phyloP scores from a whole-genome alignment of 1,140 invertebrate species.

The Diabrotica virgifera region DNA sequence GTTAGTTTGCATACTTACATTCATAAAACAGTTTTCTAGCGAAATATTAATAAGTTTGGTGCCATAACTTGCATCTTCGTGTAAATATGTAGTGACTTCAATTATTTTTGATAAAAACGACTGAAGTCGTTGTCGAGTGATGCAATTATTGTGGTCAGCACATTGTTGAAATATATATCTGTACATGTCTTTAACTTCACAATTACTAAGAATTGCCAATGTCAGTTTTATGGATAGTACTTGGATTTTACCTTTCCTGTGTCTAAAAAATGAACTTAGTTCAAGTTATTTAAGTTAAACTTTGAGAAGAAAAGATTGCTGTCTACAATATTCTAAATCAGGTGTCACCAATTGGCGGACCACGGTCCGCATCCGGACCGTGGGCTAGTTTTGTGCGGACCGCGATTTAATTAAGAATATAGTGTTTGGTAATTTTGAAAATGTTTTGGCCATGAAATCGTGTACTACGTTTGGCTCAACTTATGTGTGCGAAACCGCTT shows the following conservation, averaged over 20 bases:
- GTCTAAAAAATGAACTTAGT: conserved; percentile 40
- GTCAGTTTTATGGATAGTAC: conserved; percentile 60
- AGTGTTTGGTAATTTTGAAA: no score
- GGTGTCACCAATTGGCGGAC: no score
- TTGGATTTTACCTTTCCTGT: conserved; percentile 49
- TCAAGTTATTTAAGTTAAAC: no score
- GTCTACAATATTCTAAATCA: no score
- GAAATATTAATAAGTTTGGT: conserved; percentile 53
- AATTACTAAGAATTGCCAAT: conserved; percentile 59
- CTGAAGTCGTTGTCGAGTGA: conserved; percentile 56
- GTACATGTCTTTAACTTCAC: conserved; percentile 62
- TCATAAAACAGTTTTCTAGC: conserved; percentile 60
- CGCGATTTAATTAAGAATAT: no score
- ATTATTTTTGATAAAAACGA: conserved; percentile 55
- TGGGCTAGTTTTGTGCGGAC: no score
- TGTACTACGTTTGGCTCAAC: no score
- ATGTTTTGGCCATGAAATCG: no score
- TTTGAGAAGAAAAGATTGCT: no score
- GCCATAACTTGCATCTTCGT: conserved; percentile 56
- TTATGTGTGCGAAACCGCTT: no score
- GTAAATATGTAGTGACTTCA: conserved; percentile 56
- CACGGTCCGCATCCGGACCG: no score
- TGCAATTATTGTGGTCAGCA: conserved; percentile 64
- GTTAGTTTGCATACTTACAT: conserved; percentile 48
- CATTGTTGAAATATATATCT: conserved; percentile 60